These are phyloP conservation scores for Beroe ovata DNA, from an alignment of 37 sponge, comb jelly and placozoan genomes.

Conservation along the genomic window DNA sequence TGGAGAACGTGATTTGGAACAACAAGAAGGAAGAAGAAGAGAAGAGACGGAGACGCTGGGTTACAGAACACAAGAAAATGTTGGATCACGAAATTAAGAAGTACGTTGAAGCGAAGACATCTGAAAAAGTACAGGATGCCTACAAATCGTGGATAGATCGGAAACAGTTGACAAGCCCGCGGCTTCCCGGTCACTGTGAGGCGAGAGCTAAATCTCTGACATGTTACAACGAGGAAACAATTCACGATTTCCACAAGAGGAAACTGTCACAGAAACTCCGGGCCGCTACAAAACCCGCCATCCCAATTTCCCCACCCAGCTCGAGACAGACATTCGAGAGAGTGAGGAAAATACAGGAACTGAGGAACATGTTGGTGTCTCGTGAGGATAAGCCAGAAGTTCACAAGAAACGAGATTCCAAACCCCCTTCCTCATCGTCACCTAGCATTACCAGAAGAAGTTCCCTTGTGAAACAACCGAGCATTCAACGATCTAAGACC, in stretches of 20 bases:
- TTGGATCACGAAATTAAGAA: slow-evolving; percentile 32
- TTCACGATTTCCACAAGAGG: slow-evolving; percentile 26
- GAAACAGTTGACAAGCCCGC: background rate
- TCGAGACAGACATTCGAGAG: background rate
- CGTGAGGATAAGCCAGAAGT: background rate
- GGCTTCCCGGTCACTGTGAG: slow-evolving; percentile 12
- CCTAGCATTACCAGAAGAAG: background rate
- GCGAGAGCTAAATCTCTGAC: background rate
- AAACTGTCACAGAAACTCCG: slow-evolving; percentile 1
- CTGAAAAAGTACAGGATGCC: slow-evolving; percentile 50
- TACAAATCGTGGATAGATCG: slow-evolving; percentile 59
- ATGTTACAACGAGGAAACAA: background rate
- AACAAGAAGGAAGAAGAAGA: slow-evolving; percentile 47
- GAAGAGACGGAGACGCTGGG: background rate
- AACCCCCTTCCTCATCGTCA: background rate
- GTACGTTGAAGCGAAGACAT: background rate
- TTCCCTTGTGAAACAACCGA: background rate
- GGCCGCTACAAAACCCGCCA: too few relatives aligned
- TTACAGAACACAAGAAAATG: slow-evolving; percentile 40
- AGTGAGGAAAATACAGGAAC: slow-evolving; percentile 61
- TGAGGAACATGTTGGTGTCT: slow-evolving; percentile 6
- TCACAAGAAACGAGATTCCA: background rate
- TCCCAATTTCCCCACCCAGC: background rate
- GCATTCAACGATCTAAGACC: background rate
- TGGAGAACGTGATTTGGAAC: slow-evolving; percentile 51